Base-by-base conservation (phyloP, 1,140 invertebrate genomes). In the Copidosoma floridanum region DNA sequence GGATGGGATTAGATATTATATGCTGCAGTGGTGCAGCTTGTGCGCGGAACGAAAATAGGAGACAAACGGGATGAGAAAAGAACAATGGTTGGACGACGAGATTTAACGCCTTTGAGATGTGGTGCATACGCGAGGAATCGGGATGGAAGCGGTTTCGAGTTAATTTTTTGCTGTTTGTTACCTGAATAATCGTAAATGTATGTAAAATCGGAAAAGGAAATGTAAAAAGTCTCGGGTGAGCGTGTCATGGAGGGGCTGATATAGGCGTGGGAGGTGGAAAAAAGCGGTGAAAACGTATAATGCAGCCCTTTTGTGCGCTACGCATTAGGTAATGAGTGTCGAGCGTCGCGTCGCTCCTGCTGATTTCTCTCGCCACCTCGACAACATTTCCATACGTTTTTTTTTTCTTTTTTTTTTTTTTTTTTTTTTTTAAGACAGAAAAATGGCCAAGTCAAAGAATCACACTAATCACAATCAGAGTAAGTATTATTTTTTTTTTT, bases 321-420 rank as follows among this genome's bases (percentile, higher is more conserved):
- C 59, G 44, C 63, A 65, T 65, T 65, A 65, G 63, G 59, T 65
- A 62, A 65, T 65, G 63, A 65, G 52, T 54, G 56, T 62, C 56
- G 27, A 23, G 38, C n/a, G 24, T 35, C 40, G n/a, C 54, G 18
- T 24, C 20, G 20, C 24, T 29, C 24, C n/a, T n/a, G 21, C 5
- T 18, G 12, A 43, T 43, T 32, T 18, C 43, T 27, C 50, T 18
- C 35, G 10, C 20, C 14, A 2, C 12, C 29, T 20, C 29, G 20
- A 12, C 16, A 5, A 4, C 44, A 3, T 27, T 47, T 47, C 29
- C 24, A 27, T n/a, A n/a, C n/a, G 29, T 18, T 24, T 14, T 40
- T 27, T 23, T 27, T 1, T 21, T 10, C 10, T 23, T 2, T 12
- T 52, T 52, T 51, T 29, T 52, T 40, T 18, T 16, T 2, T 16